Percentiles rank a stretch among this genome's conserved stretches.
Evolutionary conservation across 2,888 invertebrate genomes (phyloP).

Genomic region (Koerneria pararmatus): DNA sequence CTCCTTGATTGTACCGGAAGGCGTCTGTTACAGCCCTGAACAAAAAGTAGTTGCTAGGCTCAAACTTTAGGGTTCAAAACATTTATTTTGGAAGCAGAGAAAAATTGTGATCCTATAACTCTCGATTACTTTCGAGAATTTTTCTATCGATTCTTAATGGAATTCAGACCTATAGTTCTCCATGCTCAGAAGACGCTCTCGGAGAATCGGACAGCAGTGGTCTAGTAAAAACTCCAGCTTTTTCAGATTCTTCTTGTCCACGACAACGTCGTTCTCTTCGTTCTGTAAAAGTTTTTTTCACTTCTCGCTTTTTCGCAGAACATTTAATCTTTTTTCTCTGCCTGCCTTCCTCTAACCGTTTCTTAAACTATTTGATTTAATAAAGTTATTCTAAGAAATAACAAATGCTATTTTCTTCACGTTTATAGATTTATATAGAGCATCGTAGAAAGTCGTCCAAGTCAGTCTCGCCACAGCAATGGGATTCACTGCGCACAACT

Average conservation of each 20-base stretch:
- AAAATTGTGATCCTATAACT: too few relatives aligned
- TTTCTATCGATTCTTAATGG: neutral
- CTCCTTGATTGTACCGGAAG: constrained; percentile 36
- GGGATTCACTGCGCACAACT: constrained; percentile 35
- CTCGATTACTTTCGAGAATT: too few relatives aligned
- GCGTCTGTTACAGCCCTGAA: constrained; percentile 40
- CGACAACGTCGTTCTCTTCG: neutral
- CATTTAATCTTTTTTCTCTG: neutral
- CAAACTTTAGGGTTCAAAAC: neutral
- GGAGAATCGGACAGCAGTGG: constrained; percentile 34
- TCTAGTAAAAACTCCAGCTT: constrained; percentile 37
- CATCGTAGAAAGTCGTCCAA: constrained; percentile 38
- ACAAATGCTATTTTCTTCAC: constrained; percentile 17
- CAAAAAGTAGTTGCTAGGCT: neutral
- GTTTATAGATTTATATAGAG: constrained; percentile 33
- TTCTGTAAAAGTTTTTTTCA: neutral
- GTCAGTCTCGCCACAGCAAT: constrained; percentile 34
- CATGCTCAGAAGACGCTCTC: constrained; percentile 29
- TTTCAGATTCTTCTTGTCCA: constrained; percentile 3
- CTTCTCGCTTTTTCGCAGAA: neutral
- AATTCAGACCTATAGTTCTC: constrained; percentile 31
- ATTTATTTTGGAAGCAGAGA: too few relatives aligned
- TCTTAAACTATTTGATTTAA: too few relatives aligned
- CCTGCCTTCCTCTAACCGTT: neutral
- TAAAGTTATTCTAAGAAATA: too few relatives aligned